Percentiles rank a stretch among this genome's conserved stretches.
phyloP scores from a whole-genome alignment of 2,888 invertebrate genomes.

The Coecobrya sp. region DNA sequence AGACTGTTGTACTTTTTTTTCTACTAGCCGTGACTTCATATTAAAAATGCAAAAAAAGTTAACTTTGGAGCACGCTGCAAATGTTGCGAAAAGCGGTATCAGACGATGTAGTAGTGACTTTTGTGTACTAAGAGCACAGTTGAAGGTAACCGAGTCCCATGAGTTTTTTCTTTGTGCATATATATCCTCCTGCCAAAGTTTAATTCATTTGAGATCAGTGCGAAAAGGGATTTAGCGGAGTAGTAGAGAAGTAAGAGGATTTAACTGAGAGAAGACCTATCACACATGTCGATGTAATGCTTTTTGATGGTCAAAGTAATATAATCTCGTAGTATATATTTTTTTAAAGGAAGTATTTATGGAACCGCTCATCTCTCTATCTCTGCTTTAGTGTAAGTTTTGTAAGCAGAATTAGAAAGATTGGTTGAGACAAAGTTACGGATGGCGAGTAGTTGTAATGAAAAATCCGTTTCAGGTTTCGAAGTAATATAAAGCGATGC shows the following conservation, averaged over 20 bases:
- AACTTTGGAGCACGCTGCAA: background rate
- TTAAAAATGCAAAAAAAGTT: background rate
- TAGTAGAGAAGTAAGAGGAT: constrained; percentile 30
- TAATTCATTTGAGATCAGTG: constrained; percentile 23
- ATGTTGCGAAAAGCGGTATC: too few relatives aligned
- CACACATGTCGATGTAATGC: constrained; percentile 17
- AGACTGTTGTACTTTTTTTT: background rate
- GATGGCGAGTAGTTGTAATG: background rate
- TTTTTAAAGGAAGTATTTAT: background rate
- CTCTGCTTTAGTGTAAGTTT: background rate
- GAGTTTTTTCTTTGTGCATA: background rate
- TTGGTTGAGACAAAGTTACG: background rate
- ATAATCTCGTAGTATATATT: background rate
- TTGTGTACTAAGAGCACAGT: background rate
- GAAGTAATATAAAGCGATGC: background rate
- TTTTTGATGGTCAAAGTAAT: constrained; percentile 31
- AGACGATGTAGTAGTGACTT: too few relatives aligned
- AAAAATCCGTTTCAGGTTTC: background rate
- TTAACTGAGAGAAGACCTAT: constrained; percentile 40
- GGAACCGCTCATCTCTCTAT: background rate
- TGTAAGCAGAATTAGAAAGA: background rate
- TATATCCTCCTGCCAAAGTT: constrained; percentile 9
- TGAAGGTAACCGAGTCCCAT: background rate
- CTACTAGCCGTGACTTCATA: background rate
- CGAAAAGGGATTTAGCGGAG: background rate